A percentile compares a stretch with the other conserved stretches of the same genome.
Evolutionary conservation across 2,888 invertebrate genomes (phyloP).

Genomic region (Desoria tigrina): DNA sequence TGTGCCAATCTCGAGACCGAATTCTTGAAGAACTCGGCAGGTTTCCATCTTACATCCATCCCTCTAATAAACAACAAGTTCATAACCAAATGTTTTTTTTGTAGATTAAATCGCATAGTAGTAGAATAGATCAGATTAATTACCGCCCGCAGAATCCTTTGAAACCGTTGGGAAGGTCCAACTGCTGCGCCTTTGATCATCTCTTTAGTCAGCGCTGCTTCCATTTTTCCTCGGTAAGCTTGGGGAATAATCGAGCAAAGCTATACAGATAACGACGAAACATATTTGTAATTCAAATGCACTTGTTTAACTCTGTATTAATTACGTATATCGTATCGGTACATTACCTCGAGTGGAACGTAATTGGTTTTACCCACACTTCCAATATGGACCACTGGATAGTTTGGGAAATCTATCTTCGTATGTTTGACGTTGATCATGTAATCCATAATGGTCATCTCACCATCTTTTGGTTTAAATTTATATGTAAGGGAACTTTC

Average conservation of each 20-base stretch:
- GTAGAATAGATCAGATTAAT: no score
- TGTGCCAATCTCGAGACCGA: conserved; percentile 62
- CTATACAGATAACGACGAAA: conserved; percentile 50
- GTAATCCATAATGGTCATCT: conserved; percentile 27
- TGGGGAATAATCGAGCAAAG: conserved; percentile 65
- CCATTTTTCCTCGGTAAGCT: conserved; percentile 65
- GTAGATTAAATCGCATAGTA: no score
- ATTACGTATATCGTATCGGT: no score
- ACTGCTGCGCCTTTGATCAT: conserved; percentile 67
- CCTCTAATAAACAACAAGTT: no score
- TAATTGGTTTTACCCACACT: conserved; percentile 61
- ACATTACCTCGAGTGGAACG: conserved; percentile 63
- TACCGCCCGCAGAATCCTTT: no score
- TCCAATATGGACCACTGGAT: conserved; percentile 65
- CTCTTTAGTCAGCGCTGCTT: conserved; percentile 65
- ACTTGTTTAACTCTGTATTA: neutral
- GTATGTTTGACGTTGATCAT: conserved; percentile 51
- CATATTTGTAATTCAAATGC: no score
- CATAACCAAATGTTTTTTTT: no score
- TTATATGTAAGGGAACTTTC: neutral
- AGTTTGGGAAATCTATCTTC: conserved; percentile 60
- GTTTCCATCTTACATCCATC: conserved; percentile 21
- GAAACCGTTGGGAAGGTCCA: conserved; percentile 63
- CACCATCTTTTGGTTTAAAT: neutral
- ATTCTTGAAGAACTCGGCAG: conserved; percentile 61